Evolutionary conservation across 2,888 invertebrate genomes (phyloP), one percentile per base, ranked within the genome.

Genomic region (Aproaerema taeniolella): DNA sequence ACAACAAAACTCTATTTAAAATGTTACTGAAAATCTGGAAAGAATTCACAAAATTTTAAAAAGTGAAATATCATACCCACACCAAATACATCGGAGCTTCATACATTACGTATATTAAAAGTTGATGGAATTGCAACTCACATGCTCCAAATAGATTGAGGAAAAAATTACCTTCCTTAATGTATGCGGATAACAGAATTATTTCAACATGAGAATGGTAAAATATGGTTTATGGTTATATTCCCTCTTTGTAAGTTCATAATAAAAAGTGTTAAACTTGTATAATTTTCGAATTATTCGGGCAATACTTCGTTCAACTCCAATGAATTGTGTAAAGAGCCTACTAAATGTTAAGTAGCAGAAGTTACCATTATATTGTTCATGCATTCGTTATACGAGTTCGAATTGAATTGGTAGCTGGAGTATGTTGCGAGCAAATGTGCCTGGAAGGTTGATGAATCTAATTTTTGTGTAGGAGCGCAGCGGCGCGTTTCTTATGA

Each of bases 401-500:
- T 70, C 54, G 60, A 77, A 76, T 79, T 69, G 69, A 79, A 77
- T 79, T 76, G 70, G 56, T 61, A 62, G 59, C 60, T 60, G 55
- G 56, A 53, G 65, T 68, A 67, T 70, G 68, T 76, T 70, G 67
- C 64, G 60, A 56, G 61, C 59, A 65, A 75, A 70, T 73, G 69
- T 74, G 71, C 68, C 66, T 57, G 58, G 61, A 59, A 64, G 63
- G 58, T 66, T 82, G 79, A 81, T 75, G 77, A 83, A 82, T 81
- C 79, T 77, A 83, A 81, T 83, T 85, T 77, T 79, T 80, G 73
- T 52, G 40, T 65, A 64, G 66, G 55, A 58, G 69, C 61, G 67
- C 68, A 71, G 55, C 59, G 61, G 68, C 67, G 73, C 67, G 73
- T 73, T 79, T 66, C 71, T 77, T 81, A 80, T 78, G 80, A 83